Evolutionary conservation across 2,113 vertebrate genomes (phyloP).

Genomic region (Tragelaphus imberbis): DNA sequence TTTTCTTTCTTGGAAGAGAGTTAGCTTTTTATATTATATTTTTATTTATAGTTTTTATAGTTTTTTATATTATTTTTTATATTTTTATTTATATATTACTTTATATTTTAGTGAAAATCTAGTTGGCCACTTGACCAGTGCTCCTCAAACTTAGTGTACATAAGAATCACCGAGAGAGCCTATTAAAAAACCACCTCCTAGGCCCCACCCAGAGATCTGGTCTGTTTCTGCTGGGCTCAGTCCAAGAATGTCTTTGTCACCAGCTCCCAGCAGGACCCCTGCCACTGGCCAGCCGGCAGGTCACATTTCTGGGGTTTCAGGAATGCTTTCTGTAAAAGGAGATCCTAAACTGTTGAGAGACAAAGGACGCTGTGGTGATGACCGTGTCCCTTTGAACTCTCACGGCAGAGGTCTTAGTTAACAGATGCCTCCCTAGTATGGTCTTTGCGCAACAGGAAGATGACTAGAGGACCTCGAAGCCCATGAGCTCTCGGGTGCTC

Average conservation of each 20-base stretch:
- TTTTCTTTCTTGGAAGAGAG: not conserved
- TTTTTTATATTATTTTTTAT: no score
- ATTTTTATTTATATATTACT: no score
- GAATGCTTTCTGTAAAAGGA: not conserved
- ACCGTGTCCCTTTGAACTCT: not conserved
- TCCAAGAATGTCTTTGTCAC: not conserved
- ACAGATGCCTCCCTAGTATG: not conserved
- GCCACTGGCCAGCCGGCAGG: accelerated
- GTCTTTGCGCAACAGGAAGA: not conserved
- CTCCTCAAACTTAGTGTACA: not conserved
- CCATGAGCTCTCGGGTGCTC: not conserved
- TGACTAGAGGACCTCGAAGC: not conserved
- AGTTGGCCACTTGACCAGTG: not conserved
- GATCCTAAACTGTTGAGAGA: not conserved
- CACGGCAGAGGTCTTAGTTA: not conserved
- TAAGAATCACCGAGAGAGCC: not conserved
- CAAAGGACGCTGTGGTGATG: not conserved
- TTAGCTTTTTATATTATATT: not conserved
- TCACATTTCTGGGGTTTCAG: not conserved
- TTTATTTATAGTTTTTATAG: no score
- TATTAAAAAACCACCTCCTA: not conserved
- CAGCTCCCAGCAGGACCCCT: not conserved
- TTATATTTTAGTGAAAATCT: conserved; percentile 9
- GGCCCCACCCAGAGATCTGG: not conserved
- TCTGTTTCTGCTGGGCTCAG: not conserved